Conservation (phyloP, 2,888 invertebrate species). For the Erebia aethiops region DNA sequence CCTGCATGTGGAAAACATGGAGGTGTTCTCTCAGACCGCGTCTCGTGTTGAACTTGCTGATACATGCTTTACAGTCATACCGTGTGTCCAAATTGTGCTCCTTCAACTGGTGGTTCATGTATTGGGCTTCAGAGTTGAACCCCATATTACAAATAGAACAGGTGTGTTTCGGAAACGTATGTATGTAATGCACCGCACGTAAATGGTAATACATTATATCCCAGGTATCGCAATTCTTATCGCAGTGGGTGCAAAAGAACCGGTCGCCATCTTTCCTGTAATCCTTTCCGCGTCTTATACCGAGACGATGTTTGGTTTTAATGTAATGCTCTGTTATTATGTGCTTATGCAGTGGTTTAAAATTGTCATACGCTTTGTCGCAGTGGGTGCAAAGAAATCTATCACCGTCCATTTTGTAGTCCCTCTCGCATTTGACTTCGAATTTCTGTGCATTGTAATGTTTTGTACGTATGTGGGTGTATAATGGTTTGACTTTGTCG, state of each 20-base stretch:
- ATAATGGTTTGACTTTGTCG: background rate
- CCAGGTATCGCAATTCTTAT: too few species aligned
- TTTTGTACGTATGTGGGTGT: background rate
- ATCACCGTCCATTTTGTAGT: too few species aligned
- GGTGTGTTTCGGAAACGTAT: background rate
- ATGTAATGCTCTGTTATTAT: too few species aligned
- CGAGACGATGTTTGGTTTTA: too few species aligned
- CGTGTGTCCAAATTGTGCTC: slow-evolving; percentile 64
- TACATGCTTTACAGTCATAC: slow-evolving; percentile 67
- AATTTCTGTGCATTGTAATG: background rate
- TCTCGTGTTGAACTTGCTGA: slow-evolving; percentile 60
- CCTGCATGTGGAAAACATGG: slow-evolving; percentile 69
- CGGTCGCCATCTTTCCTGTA: too few species aligned
- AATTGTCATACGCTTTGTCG: too few species aligned
- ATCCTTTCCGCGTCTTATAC: too few species aligned
- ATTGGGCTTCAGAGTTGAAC: background rate
- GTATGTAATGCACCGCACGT: too few species aligned
- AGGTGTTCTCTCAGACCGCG: slow-evolving; percentile 59
- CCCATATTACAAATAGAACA: background rate
- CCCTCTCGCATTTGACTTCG: background rate
- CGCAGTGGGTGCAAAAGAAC: too few species aligned
- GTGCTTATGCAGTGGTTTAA: too few species aligned
- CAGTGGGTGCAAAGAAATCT: too few species aligned
- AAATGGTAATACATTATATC: too few species aligned
- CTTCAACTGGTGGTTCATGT: slow-evolving; percentile 45